These are phyloP conservation scores for Diplodus puntazzo DNA, from an alignment of 2,797 vertebrate species.

Conservation along the genomic window DNA sequence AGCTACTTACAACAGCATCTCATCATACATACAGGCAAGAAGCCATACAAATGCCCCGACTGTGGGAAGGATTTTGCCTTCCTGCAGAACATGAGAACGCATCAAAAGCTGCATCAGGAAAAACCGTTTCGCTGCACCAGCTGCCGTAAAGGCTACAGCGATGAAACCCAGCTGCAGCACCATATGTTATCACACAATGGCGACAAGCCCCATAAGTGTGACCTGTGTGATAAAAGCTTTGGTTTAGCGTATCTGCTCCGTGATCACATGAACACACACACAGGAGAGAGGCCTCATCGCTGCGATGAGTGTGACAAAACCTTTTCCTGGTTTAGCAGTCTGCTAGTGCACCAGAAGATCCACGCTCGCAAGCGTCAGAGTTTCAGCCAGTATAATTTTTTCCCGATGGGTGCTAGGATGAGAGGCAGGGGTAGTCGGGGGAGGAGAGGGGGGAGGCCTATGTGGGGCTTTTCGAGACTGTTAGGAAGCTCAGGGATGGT, in stretches of 20 bases:
- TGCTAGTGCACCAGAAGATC: slow-evolving; percentile 88
- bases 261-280: slow-evolving; percentile 89
- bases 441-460: slow-evolving; percentile 69
- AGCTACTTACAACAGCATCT: slow-evolving; percentile 89
- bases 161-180: slow-evolving; percentile 84
- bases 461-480: slow-evolving; percentile 70
- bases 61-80: slow-evolving; percentile 89
- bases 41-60: slow-evolving; percentile 87
- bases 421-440: slow-evolving; percentile 70
- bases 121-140: slow-evolving; percentile 87
- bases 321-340: slow-evolving; percentile 88
- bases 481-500: slow-evolving; percentile 57
- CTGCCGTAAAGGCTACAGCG: slow-evolving; percentile 88
- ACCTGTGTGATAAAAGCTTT: slow-evolving; percentile 87
- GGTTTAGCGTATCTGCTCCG: slow-evolving; percentile 86
- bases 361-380: slow-evolving; percentile 84
- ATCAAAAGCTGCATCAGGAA: slow-evolving; percentile 87
- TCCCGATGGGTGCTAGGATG: slow-evolving; percentile 52
- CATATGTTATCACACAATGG: slow-evolving; percentile 87
- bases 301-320: slow-evolving; percentile 87
- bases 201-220: slow-evolving; percentile 87
- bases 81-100: slow-evolving; percentile 88
- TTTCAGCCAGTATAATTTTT: slow-evolving; percentile 64
- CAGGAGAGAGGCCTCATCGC: slow-evolving; percentile 86
- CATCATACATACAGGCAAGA: slow-evolving; percentile 88